Base-by-base conservation (phyloP, 1,140 invertebrate species). In the Nebria ingens region DNA sequence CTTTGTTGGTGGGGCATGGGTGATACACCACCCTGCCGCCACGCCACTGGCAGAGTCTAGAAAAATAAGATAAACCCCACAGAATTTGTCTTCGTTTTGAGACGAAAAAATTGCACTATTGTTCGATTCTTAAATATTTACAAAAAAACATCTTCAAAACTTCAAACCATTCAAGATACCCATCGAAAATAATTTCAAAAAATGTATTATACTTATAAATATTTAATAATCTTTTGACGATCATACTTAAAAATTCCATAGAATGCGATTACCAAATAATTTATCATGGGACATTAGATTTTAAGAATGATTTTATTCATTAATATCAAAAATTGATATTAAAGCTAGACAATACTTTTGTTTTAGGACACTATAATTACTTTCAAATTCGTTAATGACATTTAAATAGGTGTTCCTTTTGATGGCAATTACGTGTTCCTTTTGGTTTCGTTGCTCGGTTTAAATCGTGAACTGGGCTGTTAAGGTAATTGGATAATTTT, bases 21-120 rank as follows among this genome's bases (percentile, higher is more conserved):
- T n/a, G n/a, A n/a, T n/a, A n/a, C n/a, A n/a, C n/a, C n/a, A n/a
- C n/a, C n/a, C n/a, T n/a, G n/a, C n/a, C n/a, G n/a, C n/a, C n/a
- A n/a, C 4, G 40, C 15, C 17, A 3, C 25, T 9, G 40, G 9
- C 17, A 65, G 65, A 62, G 59, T n/a, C n/a, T n/a, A 62, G 64
- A 68, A 69, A 69, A 69, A 69, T 69, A 68, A 69, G 67, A 69
- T 69, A 69, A 69, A 69, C 66, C 65, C 67, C 65, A 60, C 60
- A 64, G 66, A 69, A 69, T 68, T 69, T 68, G 67, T 69, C 65
- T 69, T 45, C 40, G 40, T 45, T 45, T 45, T 17, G 40, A 9
- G 15, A 45, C 6, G 9, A 45, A 45, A 9, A 65, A 60, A 66
- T 65, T 68, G 62, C 64, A 58, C 66, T 59, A 66, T 64, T 65